phyloP scores from a whole-genome alignment of 2,888 invertebrate species.

The Galeopsomyia nigrocyanea region DNA sequence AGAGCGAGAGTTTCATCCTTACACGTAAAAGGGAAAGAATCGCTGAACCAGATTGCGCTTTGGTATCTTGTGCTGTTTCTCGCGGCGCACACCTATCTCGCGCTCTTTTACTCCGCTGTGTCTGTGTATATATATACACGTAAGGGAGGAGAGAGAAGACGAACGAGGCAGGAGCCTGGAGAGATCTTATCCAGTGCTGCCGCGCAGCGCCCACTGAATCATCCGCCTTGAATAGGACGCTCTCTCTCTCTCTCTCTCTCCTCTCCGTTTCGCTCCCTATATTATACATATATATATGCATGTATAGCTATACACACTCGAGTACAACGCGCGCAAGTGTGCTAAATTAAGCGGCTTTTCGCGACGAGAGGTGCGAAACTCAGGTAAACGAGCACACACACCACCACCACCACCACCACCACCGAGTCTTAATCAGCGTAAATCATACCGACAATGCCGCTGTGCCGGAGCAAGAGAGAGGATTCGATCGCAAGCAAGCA shows the following conservation, averaged over 20 bases:
- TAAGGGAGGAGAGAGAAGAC: constrained; percentile 53
- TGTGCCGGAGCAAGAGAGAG: constrained; percentile 34
- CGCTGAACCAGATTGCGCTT: constrained; percentile 33
- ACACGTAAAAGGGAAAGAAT: constrained; percentile 11
- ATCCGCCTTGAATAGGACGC: constrained; percentile 67
- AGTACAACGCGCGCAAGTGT: constrained; percentile 54
- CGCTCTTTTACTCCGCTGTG: not conserved
- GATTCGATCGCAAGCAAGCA: constrained; percentile 48
- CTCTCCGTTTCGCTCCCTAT: constrained; percentile 57
- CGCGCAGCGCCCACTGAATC: constrained; percentile 67
- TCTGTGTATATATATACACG: not conserved
- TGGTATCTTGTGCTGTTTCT: no score
- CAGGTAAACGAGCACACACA: constrained; percentile 65
- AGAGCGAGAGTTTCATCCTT: constrained; percentile 2
- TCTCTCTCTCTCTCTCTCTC: constrained; percentile 45
- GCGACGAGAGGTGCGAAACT: constrained; percentile 55
- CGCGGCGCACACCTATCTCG: no score
- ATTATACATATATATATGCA: constrained; percentile 58
- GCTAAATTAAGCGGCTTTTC: constrained; percentile 57
- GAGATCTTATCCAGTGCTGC: constrained; percentile 65
- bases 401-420: no score
- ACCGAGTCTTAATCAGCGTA: constrained; percentile 67
- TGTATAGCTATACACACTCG: constrained; percentile 32
- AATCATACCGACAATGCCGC: constrained; percentile 59
- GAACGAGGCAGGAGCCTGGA: constrained; percentile 59